A percentile compares a stretch with the other conserved stretches of the same genome.
Conservation (phyloP, 2,113 vertebrate species). For the Mionectes macconnelli region DNA sequence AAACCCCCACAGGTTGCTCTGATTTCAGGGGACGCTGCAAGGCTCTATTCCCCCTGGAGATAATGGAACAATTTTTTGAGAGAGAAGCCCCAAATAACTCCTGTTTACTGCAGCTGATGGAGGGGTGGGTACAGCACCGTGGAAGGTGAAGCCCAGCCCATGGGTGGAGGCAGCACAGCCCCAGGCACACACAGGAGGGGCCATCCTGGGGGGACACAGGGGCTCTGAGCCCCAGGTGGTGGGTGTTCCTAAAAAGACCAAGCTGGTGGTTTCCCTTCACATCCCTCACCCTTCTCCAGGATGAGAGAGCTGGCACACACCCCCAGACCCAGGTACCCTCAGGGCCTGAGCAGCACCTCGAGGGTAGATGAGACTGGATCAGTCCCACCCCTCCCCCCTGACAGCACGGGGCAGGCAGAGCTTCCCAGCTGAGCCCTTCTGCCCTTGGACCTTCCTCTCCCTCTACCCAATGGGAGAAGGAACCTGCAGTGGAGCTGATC, state of each 20-base stretch:
- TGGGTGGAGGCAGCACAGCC: not conserved
- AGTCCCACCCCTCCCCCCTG: not conserved
- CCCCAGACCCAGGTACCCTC: too few relatives aligned
- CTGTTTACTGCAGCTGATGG: not conserved
- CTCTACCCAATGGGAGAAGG: rapidly evolving
- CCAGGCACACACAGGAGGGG: not conserved
- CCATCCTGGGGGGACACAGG: not conserved
- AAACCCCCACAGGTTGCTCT: not conserved
- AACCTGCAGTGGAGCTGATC: not conserved
- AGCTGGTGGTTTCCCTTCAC: too few relatives aligned
- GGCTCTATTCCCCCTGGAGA: not conserved
- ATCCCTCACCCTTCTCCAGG: not conserved
- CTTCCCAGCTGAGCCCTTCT: not conserved
- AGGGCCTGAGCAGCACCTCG: too few relatives aligned
- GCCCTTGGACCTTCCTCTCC: not conserved
- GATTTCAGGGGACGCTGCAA: not conserved
- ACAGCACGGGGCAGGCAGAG: not conserved
- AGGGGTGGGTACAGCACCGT: rapidly evolving
- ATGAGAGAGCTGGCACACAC: not conserved
- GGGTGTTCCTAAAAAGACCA: not conserved
- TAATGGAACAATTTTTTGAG: too few relatives aligned
- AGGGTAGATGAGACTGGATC: not conserved
- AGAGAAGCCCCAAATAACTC: not conserved
- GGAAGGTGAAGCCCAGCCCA: not conserved
- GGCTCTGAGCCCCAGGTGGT: not conserved